Base-by-base conservation (phyloP, 2,888 invertebrate genomes). In the Scaptomyza reducta region DNA sequence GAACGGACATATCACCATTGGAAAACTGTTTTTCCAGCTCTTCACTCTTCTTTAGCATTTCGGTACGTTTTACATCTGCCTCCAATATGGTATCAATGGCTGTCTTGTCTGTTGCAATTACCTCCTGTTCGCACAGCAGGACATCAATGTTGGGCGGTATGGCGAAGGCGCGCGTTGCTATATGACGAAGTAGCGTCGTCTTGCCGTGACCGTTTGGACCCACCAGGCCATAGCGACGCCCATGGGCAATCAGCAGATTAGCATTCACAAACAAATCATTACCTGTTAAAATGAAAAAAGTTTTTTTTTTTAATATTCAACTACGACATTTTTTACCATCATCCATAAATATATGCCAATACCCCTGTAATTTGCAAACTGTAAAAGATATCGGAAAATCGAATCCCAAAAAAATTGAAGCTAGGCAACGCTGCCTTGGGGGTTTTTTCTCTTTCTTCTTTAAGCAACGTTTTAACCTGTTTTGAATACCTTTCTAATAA, bases 171-270 rank as follows among this genome's bases (percentile, higher is more conserved):
- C 97, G 94, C 58, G 96, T 95, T 0, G 97, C 97, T 77, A 99
- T 95, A 90, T 99, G 99, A 62, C 98, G 94, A 58, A 99, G 92
- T 27, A 99, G 92, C 0, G 99, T 99, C 0, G 99, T 99, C 93
- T 99, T 99, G 13, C 99, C 99, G 93, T 99, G 98, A 0, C 97
- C 99, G 91, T 99, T 99, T 0, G 99, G 99, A 25, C 99, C 99
- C 2, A 99, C 99, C 6, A 99, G 93, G 87, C 99, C 99, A 92
- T 99, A 99, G 82, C 98, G 94, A 46, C 99, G 94, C 0, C 98
- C 98, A 87, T 96, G 95, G 0, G 99, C 98, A 79, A 99, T 98
- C 54, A 97, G 93, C 33, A 99, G 92, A 91, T 95, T 97, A 0
- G 99, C 99, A 91, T 99, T 99, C 33, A 98, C 96, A 91, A 99